Evolutionary conservation across 2,888 invertebrate genomes (phyloP).

Genomic region (Drosophila meridionalis): DNA sequence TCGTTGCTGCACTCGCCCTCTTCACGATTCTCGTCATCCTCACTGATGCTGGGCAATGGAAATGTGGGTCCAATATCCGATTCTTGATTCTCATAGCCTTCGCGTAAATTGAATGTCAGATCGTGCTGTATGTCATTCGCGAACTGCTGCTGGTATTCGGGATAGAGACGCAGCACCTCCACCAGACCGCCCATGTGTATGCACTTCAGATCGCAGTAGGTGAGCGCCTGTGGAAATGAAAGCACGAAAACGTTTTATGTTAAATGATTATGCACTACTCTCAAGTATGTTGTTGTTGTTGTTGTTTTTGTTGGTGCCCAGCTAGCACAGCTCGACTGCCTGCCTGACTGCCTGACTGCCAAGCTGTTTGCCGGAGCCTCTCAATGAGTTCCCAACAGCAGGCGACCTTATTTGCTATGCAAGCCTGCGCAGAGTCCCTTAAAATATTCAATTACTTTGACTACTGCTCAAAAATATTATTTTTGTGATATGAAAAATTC

Average conservation of each 20-base stretch:
- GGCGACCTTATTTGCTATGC: slow-evolving; percentile 15
- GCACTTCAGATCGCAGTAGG: slow-evolving; percentile 98
- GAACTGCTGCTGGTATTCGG: slow-evolving; percentile 97
- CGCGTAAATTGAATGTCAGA: slow-evolving; percentile 96
- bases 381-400: slow-evolving; percentile 26
- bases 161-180: slow-evolving; percentile 95
- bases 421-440: not conserved
- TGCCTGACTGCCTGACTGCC: not conserved
- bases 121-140: slow-evolving; percentile 97
- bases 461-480: no score
- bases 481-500: no score
- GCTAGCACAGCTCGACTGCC: not conserved
- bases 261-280: slow-evolving; percentile 59
- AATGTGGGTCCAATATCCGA: slow-evolving; percentile 84
- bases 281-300: slow-evolving; percentile 2
- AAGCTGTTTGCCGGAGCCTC: not conserved
- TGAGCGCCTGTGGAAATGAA: slow-evolving; percentile 89
- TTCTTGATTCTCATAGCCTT: slow-evolving; percentile 94
- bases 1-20: slow-evolving; percentile 95
- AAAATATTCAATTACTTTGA: not conserved
- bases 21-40: slow-evolving; percentile 96
- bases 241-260: slow-evolving; percentile 32
- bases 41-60: slow-evolving; percentile 96
- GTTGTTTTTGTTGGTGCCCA: not conserved
- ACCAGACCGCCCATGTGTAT: slow-evolving; percentile 95